Base-by-base conservation (phyloP, 2,113 vertebrate genomes). In the Erythrolamprus reginae region DNA sequence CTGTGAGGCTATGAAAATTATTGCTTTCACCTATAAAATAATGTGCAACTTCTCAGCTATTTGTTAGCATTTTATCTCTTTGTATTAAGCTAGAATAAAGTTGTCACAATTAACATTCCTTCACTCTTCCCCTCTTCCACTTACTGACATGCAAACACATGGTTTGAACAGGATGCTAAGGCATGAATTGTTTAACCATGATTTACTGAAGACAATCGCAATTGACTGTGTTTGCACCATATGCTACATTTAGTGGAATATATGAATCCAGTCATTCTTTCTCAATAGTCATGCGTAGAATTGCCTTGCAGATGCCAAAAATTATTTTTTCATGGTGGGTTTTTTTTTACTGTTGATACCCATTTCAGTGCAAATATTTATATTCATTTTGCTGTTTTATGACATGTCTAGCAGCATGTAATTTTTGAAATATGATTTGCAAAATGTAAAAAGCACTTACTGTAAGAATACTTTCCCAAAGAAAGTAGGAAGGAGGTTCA, bases 361-460 rank as follows among this genome's bases (percentile, higher is more conserved):
- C n/a, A 8, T 1, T 47, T 53, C 77, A 93, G 90, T 50, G 84
- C 89, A 93, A 55, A 84, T 95, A n/a, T 13, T 91, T 93, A 92
- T 93, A 92, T 94, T 92, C 90, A 89, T 15, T 26, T 26, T 70
- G 21, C 24, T 90, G 48, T 50, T 28, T 50, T 86, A 48, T 51
- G 56, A 28, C n/a, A 86, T 38, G 26, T 51, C 55, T 33, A 65
- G 82, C 55, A 65, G 10, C 33, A 24, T 61, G 10, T 61, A 58
- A 84, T 84, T 50, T 89, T 84, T 12, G 28, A 61, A 90, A 51
- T 84, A 61, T 47, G 26, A 61, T n/a, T 6, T 61, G 19, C 26
- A 2, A 23, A 61, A 51, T 89, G 89, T n/a, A 89, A 83, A 56
- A 23, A 45, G 42, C 53, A 61, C 26, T 50, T 56, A 47, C 7